Base-by-base conservation (phyloP, 2,113 vertebrate genomes). In the Labeo rohita region DNA sequence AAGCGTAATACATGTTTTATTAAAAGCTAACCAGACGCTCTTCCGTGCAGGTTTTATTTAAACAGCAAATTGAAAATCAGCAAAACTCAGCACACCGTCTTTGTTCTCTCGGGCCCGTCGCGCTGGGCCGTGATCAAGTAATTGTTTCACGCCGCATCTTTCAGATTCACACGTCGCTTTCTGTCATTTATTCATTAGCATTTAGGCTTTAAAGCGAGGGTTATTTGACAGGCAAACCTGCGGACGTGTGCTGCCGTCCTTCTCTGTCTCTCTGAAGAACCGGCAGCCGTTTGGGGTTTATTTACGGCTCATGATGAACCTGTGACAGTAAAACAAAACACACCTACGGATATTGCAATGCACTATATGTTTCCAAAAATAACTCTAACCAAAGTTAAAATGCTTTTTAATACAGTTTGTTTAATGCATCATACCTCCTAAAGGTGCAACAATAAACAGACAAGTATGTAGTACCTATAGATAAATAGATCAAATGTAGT, bases 1-100 rank as follows among this genome's bases (percentile, higher is more conserved):
- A 21, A 52, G n/a, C 76, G 59, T 59, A 75, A 86, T 59, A 52
- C 81, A 68, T 84, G 73, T 87, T 89, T 86, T 70, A 84, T 89
- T 84, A 88, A 85, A 43, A 78, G 72, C 73, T 16, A 49, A 73
- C 23, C 72, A 77, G 84, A 52, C 18, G 73, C 43, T 43, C 23
- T 59, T 75, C 28, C 65, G 23, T 50, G 11, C 66, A 45, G 3
- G 12, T 39, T 59, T 70, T 23, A 73, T 61, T 28, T 52, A 16
- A 50, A 72, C 47, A 59, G n/a, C 43, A 21, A n/a, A 66, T 54
- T 45, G 47, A 39, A 84, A 72, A 68, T 87, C 74, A 50, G 74
- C 75, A 18, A 3, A 5, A 11, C 13, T 78, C 75, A 36, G 23
- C 21, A 39, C 75, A 52, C 34, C 3, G 59, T 56, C 63, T 54